Base-by-base conservation (phyloP, 2,113 vertebrate species). In the Spea bombifrons region DNA sequence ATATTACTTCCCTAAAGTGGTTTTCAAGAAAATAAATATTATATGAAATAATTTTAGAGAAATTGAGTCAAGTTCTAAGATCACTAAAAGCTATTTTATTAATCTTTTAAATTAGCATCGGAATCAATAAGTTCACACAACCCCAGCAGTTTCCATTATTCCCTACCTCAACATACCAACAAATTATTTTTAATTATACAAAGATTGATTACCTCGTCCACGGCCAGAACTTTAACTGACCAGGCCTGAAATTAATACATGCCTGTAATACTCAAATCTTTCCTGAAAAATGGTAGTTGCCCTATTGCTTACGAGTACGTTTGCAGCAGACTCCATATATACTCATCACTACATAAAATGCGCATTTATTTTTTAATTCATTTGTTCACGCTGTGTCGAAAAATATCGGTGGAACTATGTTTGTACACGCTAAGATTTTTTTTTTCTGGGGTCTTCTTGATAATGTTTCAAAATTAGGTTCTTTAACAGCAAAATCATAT, bases 61-160 rank as follows among this genome's bases (percentile, higher is more conserved):
- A 79, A 79, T 8, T 16, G 10, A 12, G 53, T 73, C 46, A 79
- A 73, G 61, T 65, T 48, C 77, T 68, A 59, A 66, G 70, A 66
- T 79, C 77, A 73, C 77, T 73, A 79, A 79, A 79, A 78, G 76
- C 69, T 73, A 73, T 79, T 73, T 79, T 73, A 79, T 79, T 72
- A 66, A 79, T 73, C 77, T 73, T 73, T 73, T 57, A 79, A 79
- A 79, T 79, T 73, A 73, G 17, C 61, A 57, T 55, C 44, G 50
- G 46, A 66, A 65, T 66, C 77, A 47, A 66, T 66, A 65, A 12
- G 44, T 57, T 48, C 43, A n/a, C 47, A 70, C 46, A 59, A 78
- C 76, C 68, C 43, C 43, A 6, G 49, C 69, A 53, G 30, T 57
- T 79, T 79, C 68, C 57, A 69, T 70, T 77, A 70, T 69, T 70